Evolutionary conservation across 2,888 invertebrate genomes (phyloP).

Genomic region (Gerris lacustris): DNA sequence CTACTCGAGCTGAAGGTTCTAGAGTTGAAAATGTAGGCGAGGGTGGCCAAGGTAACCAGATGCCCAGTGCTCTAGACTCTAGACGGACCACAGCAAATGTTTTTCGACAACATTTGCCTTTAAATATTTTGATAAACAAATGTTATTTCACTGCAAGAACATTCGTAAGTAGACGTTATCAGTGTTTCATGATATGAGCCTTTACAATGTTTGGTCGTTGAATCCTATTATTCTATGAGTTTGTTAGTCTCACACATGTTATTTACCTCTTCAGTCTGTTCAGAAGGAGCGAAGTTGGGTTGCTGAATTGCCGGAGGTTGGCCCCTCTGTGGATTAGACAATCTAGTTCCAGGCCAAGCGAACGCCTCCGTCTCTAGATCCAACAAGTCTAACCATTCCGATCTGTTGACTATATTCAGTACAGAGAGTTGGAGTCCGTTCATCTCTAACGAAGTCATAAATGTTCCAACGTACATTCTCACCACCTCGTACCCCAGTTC

Average conservation of each 20-base stretch:
- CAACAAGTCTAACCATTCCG: conserved; percentile 44
- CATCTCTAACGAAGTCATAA: conserved; percentile 67
- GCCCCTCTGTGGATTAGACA: conserved; percentile 5
- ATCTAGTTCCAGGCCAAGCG: conserved; percentile 45
- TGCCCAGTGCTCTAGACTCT: too few relatives aligned
- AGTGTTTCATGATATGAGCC: too few relatives aligned
- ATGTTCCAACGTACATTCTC: conserved; percentile 45
- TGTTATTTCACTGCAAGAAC: too few relatives aligned
- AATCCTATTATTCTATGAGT: too few relatives aligned
- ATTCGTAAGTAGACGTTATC: too few relatives aligned
- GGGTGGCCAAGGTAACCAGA: too few relatives aligned
- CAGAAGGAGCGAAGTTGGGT: neutral
- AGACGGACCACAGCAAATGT: too few relatives aligned
- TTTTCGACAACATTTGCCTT: too few relatives aligned
- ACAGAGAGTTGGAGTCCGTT: conserved; percentile 64
- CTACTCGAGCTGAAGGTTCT: too few relatives aligned
- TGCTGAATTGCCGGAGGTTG: neutral
- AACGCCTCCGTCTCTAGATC: conserved; percentile 48
- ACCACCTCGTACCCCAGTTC: conserved; percentile 40
- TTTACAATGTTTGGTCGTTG: too few relatives aligned
- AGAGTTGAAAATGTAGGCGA: too few relatives aligned
- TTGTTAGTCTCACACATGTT: neutral
- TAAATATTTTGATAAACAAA: too few relatives aligned
- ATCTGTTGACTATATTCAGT: conserved; percentile 42
- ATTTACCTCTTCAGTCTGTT: neutral